A percentile compares a stretch with the other conserved stretches of the same genome.
Evolutionary conservation across 2,888 invertebrate species (phyloP).

Genomic region (Sphaeridia pumilis): DNA sequence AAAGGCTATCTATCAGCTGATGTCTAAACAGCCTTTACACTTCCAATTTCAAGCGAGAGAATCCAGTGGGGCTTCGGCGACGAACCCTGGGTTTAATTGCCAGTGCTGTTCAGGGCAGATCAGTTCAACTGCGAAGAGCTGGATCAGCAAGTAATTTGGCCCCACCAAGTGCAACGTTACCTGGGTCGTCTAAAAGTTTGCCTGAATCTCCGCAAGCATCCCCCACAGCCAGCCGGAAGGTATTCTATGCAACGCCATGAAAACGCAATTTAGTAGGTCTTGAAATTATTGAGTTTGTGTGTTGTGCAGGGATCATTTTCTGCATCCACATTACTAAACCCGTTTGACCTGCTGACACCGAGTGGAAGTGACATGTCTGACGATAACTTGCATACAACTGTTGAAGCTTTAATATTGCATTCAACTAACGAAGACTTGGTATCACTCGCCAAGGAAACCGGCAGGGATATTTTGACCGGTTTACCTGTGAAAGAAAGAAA

Average conservation of each 20-base stretch:
- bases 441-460: constrained; percentile 75
- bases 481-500: constrained; percentile 56
- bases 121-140: constrained; percentile 43
- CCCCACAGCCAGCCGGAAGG: constrained; percentile 44
- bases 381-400: constrained; percentile 37
- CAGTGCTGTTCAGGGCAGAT: constrained; percentile 31
- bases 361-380: constrained; percentile 28
- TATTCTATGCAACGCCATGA: too few species aligned
- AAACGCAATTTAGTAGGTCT: too few species aligned
- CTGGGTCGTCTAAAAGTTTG: constrained; percentile 37
- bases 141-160: constrained; percentile 58
- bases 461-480: constrained; percentile 64
- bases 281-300: too few species aligned
- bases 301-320: too few species aligned
- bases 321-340: too few species aligned
- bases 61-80: constrained; percentile 20
- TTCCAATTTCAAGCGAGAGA: not conserved
- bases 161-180: constrained; percentile 43
- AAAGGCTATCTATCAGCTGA: not conserved
- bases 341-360: constrained; percentile 29
- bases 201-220: constrained; percentile 39
- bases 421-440: constrained; percentile 67
- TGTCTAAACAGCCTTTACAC: not conserved
- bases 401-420: constrained; percentile 38
- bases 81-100: constrained; percentile 31